Evolutionary conservation across 1,140 invertebrate species (phyloP).

Genomic region (Drosophila sp.): DNA sequence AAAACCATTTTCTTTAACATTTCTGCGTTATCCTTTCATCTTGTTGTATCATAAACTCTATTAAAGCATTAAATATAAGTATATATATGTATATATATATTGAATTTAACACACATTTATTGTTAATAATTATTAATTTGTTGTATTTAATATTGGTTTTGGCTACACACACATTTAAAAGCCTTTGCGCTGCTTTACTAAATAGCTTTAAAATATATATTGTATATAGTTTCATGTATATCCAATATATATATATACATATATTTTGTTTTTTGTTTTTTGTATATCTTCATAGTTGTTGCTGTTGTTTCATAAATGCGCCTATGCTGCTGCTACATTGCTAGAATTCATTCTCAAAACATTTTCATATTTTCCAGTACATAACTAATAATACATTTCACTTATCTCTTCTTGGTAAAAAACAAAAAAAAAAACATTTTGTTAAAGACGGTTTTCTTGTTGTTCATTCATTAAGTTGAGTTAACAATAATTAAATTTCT

Average conservation of each 20-base stretch:
- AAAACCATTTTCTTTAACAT: constrained; percentile 52
- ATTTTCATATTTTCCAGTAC: constrained; percentile 36
- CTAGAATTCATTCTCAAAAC: constrained; percentile 54
- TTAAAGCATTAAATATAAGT: constrained; percentile 59
- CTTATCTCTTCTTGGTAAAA: constrained; percentile 27
- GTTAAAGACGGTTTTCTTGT: constrained; percentile 14
- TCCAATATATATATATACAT: constrained; percentile 35
- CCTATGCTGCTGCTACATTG: constrained; percentile 61
- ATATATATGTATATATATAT: constrained; percentile 25
- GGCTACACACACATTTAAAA: constrained; percentile 71
- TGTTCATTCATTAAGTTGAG: constrained; percentile 52
- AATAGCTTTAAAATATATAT: constrained; percentile 65
- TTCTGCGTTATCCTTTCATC: constrained; percentile 32
- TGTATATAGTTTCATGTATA: too few relatives aligned
- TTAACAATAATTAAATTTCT: constrained; percentile 58
- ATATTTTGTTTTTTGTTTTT: constrained; percentile 38
- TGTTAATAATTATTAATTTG: constrained; percentile 63
- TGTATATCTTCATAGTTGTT: constrained; percentile 49
- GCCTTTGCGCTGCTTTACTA: constrained; percentile 66
- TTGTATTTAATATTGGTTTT: constrained; percentile 47
- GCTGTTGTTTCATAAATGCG: constrained; percentile 68
- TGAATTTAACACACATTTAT: constrained; percentile 68
- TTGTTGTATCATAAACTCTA: constrained; percentile 47
- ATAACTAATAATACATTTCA: constrained; percentile 65
- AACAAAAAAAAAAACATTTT: constrained; percentile 15